Percentiles rank a stretch among this genome's conserved stretches.
Conservation (phyloP, 2,113 vertebrate genomes). For the human region GRCh38 chr11:1832501-1833000, state of each 20-base stretch:
- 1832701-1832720: rapidly evolving
- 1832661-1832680: background rate
- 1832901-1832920: background rate
- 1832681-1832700: background rate
- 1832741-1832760: background rate
- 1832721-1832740: background rate
- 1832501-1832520: background rate
- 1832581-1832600: rapidly evolving
- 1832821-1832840: rapidly evolving
- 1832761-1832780: background rate
- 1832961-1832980: too few species aligned
- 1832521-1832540: rapidly evolving
- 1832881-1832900: background rate
- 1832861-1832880: background rate
- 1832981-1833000: rapidly evolving
- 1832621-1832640: background rate
- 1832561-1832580: too few species aligned
- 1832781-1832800: background rate
- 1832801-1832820: background rate
- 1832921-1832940: rapidly evolving
- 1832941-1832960: background rate
- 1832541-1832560: too few species aligned
- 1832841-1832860: rapidly evolving
- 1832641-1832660: background rate
- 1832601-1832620: background rate